Evolutionary conservation across 1,140 invertebrate genomes (phyloP), one percentile per base, ranked within the genome.

Genomic region (Notospermus geniculatus): DNA sequence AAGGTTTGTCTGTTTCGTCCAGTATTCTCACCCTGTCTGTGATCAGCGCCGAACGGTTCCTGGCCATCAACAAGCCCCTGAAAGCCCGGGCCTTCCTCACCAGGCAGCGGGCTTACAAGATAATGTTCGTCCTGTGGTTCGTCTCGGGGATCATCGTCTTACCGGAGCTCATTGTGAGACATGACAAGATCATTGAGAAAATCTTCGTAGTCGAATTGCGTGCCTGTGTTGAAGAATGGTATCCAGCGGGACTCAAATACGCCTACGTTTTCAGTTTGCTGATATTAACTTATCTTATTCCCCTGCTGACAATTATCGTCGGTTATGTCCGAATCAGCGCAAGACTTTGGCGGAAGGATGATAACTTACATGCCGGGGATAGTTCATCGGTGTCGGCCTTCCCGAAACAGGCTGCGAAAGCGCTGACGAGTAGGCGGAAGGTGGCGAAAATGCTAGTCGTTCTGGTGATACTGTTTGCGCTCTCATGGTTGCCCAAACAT

Each of bases 301-400:
- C 90, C 0, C 77, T 93, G 22, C 66, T 87, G 1, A 87, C 92
- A 72, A 92, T 92, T 89, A 88, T 85, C 27, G 81, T 91, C 7
- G 88, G 90, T 1, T 93, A 93, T 78, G 88, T 85, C 70, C 89
- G 91, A 78, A 92, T 93, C 54, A 87, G 90, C 13, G 78, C 84
- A 15, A 90, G 92, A 1, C 80, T 93, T 1, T 92, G 91, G 91
- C 87, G 83, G 50, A 88, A 87, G 1, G 84, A 87, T 54, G 88
- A 89, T 61, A 88, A 23, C 2, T 52, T 60, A 11, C 59, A 60
- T 11, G 59, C 52, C 29, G 46, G 32, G 50, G 5, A 36, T 7
- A 15, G 32, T 4, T 36, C 32, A 36, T 4, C 5, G 15, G 32
- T 7, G 32, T 4, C 5, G 5, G 32, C 32, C 5, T 36, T 36